A percentile compares a stretch with the other conserved stretches of the same genome.
Evolutionary conservation across 2,113 vertebrate species (phyloP).

Genomic region (Neofelis nebulosa): DNA sequence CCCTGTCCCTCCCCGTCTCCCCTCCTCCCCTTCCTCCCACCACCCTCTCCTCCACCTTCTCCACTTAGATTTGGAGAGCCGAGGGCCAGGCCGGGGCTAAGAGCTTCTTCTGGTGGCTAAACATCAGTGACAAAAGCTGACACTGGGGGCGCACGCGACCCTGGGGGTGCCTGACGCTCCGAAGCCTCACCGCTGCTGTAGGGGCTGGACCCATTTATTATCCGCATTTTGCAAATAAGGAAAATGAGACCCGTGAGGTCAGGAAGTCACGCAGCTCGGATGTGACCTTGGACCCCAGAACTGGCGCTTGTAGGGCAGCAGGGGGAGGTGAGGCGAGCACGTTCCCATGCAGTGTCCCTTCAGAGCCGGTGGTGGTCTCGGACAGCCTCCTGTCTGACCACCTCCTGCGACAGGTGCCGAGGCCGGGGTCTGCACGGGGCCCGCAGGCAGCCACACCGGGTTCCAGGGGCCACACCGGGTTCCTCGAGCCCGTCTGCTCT

Average conservation of each 20-base stretch:
- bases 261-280: neutral
- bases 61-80: neutral
- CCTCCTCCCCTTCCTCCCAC: accelerated
- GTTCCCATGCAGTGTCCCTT: accelerated
- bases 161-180: accelerated
- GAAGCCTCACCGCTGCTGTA: neutral
- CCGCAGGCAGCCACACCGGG: neutral
- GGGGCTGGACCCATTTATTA: neutral
- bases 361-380: neutral
- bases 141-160: accelerated
- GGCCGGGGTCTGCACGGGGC: accelerated
- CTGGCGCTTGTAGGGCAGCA: accelerated
- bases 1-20: accelerated
- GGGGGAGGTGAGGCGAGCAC: accelerated
- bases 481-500: neutral
- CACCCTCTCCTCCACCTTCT: accelerated
- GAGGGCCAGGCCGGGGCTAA: neutral
- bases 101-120: neutral
- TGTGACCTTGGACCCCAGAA: neutral
- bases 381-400: neutral
- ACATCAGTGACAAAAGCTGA: neutral
- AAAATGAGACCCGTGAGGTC: neutral
- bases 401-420: neutral
- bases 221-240: neutral
- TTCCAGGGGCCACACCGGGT: accelerated